Conservation (phyloP, 2,888 invertebrate species). For the Brachyptera putata region DNA sequence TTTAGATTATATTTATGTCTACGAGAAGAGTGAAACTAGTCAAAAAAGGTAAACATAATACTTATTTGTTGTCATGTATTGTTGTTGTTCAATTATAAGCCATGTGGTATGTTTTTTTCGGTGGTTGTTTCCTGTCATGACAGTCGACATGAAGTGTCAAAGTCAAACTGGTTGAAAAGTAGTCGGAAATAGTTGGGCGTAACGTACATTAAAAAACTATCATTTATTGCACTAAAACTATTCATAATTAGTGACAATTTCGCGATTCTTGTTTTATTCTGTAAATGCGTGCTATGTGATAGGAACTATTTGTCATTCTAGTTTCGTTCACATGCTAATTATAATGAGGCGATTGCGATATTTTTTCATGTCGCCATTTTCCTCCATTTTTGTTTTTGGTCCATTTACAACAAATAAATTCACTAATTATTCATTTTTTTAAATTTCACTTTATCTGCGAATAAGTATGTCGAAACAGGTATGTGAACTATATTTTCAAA, state of each 20-base stretch:
- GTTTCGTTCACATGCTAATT: background rate
- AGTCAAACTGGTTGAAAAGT: conserved; percentile 1
- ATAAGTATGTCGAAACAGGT: too few species aligned
- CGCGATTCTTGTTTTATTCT: background rate
- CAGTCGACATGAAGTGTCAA: conserved; percentile 1
- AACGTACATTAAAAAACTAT: conserved; percentile 10
- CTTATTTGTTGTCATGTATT: conserved; percentile 16
- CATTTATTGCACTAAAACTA: background rate
- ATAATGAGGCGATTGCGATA: conserved; percentile 6
- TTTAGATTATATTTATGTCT: conserved; percentile 23
- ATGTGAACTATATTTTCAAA: too few species aligned
- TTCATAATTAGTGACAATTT: background rate
- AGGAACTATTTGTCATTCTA: too few species aligned
- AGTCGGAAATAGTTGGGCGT: background rate
- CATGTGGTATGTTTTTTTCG: background rate
- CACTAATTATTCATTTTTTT: background rate
- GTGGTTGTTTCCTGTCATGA: background rate
- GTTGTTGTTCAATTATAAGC: background rate
- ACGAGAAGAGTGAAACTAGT: background rate
- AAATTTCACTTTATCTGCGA: background rate
- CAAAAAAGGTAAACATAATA: conserved; percentile 19
- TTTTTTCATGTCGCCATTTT: conserved; percentile 34
- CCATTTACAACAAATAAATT: conserved; percentile 1
- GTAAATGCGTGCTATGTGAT: too few species aligned
- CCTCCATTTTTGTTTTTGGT: conserved; percentile 32